Evolutionary conservation across 1,140 invertebrate genomes (phyloP).

Genomic region (Formica selysi): DNA sequence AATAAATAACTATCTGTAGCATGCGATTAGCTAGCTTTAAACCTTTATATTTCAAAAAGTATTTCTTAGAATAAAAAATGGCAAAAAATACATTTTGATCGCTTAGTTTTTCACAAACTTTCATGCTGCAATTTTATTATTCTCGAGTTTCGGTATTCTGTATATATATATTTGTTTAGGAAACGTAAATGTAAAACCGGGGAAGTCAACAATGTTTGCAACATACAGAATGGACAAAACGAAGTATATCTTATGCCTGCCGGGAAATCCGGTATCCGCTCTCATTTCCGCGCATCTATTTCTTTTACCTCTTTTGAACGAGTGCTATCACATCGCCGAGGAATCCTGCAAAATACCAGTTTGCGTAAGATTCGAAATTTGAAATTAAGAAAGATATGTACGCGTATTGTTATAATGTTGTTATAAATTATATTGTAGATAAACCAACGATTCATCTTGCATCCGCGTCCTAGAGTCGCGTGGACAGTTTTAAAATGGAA

Average conservation of each 20-base stretch:
- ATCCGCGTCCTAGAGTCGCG: constrained; percentile 93
- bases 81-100: too few relatives aligned
- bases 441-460: constrained; percentile 88
- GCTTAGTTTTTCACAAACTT: too few relatives aligned
- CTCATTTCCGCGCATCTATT: constrained; percentile 94
- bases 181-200: constrained; percentile 97
- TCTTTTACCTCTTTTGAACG: constrained; percentile 91
- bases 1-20: too few relatives aligned
- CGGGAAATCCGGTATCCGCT: constrained; percentile 98
- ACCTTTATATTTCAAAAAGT: too few relatives aligned
- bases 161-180: constrained; percentile 76
- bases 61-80: too few relatives aligned
- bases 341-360: constrained; percentile 85
- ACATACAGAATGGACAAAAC: constrained; percentile 89
- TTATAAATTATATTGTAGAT: constrained; percentile 79
- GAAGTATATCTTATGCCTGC: constrained; percentile 91
- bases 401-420: constrained; percentile 30
- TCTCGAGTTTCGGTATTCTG: too few relatives aligned
- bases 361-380: constrained; percentile 70
- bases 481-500: constrained; percentile 88
- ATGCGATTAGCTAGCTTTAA: too few relatives aligned
- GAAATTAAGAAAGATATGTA: constrained; percentile 65
- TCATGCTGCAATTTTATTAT: too few relatives aligned
- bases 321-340: constrained; percentile 86
- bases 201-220: constrained; percentile 98